phyloP scores from a whole-genome alignment of 2,888 invertebrate genomes.

The Epistrophe eligans region DNA sequence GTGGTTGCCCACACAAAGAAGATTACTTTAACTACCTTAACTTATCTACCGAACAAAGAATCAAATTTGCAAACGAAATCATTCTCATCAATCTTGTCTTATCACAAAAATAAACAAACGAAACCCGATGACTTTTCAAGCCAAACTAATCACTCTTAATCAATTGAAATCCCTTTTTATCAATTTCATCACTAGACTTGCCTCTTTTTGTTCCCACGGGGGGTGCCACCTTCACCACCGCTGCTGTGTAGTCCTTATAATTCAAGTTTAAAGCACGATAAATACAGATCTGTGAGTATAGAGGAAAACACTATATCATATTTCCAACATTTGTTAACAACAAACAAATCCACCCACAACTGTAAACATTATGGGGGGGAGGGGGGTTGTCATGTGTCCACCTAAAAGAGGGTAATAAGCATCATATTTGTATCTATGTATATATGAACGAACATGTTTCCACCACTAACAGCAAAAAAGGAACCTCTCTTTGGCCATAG shows the following conservation, averaged over 20 bases:
- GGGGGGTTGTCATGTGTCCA: neutral
- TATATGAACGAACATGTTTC: neutral
- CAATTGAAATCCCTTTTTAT: slow-evolving; percentile 25
- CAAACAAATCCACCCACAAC: slow-evolving; percentile 12
- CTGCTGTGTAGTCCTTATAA: slow-evolving; percentile 40
- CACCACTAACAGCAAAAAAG: neutral
- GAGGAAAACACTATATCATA: slow-evolving; percentile 4
- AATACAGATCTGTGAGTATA: neutral
- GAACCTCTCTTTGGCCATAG: slow-evolving; percentile 17
- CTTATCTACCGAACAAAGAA: neutral
- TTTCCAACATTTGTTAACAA: slow-evolving; percentile 34
- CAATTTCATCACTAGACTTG: neutral
- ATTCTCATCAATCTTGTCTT: slow-evolving; percentile 15
- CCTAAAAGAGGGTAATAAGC: neutral
- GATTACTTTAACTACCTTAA: neutral
- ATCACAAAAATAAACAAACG: slow-evolving; percentile 34
- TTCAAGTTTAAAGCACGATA: slow-evolving; percentile 37
- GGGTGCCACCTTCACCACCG: neutral
- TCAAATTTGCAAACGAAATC: slow-evolving; percentile 3
- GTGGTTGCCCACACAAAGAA: neutral
- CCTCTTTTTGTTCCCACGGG: neutral
- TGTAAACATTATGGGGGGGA: neutral
- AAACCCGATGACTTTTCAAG: slow-evolving; percentile 50
- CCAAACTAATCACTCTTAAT: slow-evolving; percentile 47
- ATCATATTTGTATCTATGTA: neutral